Evolutionary conservation across 1,140 invertebrate genomes (phyloP).

Genomic region (Euglossa dilemma): DNA sequence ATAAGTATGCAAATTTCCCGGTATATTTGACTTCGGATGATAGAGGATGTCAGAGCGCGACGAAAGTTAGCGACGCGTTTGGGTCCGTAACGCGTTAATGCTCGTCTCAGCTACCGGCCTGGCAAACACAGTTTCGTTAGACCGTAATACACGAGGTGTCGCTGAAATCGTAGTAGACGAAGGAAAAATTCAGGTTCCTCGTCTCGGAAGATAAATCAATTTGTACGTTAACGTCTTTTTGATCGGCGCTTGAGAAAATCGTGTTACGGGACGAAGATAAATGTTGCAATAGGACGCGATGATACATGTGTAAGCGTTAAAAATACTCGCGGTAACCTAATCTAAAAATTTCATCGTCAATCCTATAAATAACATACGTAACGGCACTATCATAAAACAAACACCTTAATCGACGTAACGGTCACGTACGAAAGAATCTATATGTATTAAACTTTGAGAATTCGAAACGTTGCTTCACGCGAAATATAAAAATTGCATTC

Average conservation of each 20-base stretch:
- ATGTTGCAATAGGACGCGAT: background rate
- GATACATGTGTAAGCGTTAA: background rate
- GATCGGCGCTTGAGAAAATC: background rate
- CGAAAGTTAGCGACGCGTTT: background rate
- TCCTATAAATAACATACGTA: background rate
- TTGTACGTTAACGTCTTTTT: background rate
- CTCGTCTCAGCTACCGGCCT: background rate
- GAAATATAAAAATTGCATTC: too few species aligned
- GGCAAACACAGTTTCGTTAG: background rate
- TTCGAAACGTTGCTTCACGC: background rate
- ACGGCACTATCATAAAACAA: background rate
- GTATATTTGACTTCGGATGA: background rate
- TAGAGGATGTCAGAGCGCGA: background rate
- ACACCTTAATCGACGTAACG: background rate
- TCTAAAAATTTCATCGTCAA: background rate
- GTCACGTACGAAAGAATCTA: too few species aligned
- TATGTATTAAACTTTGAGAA: background rate
- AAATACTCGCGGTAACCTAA: background rate
- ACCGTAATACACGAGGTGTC: background rate
- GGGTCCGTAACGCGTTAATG: background rate
- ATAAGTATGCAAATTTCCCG: conserved; percentile 27
- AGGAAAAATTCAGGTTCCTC: background rate
- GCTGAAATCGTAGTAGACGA: background rate
- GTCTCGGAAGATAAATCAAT: background rate
- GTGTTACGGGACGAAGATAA: background rate